These are phyloP conservation scores for Alces alces DNA, from an alignment of 2,113 vertebrate species.

Conservation along the genomic window DNA sequence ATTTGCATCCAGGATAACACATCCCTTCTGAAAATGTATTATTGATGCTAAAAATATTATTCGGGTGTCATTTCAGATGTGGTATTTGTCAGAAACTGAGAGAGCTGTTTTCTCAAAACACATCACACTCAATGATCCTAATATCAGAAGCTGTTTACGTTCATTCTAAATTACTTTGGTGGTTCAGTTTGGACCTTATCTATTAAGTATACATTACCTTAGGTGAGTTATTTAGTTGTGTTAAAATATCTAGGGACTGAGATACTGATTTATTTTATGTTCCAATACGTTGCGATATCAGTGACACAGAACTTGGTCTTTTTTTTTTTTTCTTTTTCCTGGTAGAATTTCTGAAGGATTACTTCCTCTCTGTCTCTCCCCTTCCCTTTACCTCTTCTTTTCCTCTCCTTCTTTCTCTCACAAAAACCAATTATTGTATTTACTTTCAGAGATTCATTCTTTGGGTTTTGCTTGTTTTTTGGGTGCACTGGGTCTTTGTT, in stretches of 20 bases:
- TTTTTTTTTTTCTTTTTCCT: not conserved
- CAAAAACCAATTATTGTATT: not conserved
- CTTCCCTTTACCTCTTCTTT: not conserved
- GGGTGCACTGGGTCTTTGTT: not conserved
- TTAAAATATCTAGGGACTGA: not conserved
- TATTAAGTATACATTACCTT: not conserved
- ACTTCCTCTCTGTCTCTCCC: too few species aligned
- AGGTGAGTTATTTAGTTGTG: slow-evolving; percentile 13
- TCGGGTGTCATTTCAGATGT: slow-evolving; percentile 25
- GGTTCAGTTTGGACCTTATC: not conserved
- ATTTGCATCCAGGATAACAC: not conserved
- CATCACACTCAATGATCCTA: not conserved
- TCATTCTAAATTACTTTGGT: not conserved
- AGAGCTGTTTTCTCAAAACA: slow-evolving; percentile 24
- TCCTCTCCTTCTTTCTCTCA: not conserved
- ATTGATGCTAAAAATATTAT: not conserved
- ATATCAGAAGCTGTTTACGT: slow-evolving; percentile 29
- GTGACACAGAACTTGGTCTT: not conserved
- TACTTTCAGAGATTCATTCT: not conserved
- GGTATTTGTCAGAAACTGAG: not conserved
- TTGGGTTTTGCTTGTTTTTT: not conserved
- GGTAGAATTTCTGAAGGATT: not conserved
- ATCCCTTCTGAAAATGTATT: not conserved
- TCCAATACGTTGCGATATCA: not conserved
- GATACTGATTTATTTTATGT: slow-evolving; percentile 14